Evolutionary conservation across 2,797 vertebrate species (phyloP), one percentile per base, ranked within the genome.

Genomic region (Sebastes taczanowskii): DNA sequence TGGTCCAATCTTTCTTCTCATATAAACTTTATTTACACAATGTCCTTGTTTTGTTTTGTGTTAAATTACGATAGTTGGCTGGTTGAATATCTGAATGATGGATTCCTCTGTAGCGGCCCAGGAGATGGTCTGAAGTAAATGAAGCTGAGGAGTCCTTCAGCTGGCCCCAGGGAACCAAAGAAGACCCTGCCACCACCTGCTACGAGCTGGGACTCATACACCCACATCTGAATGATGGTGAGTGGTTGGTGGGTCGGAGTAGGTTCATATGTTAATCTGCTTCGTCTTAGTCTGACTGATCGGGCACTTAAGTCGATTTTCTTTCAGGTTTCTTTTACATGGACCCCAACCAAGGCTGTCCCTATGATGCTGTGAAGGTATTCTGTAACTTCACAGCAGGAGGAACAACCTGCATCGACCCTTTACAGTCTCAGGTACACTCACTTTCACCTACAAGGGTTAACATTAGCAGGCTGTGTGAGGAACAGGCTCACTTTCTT

Each of bases 361-460:
- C 92, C 3, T 90, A 80, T 59, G 96, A 96, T 68, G 94, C 95
- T 30, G 71, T 96, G 23, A 88, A 74, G 64, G 96, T 95, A 9
- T 96, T 95, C 86, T 96, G 96, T 81, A 96, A 96, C 86, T 96
- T 96, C 83, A 96, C 95, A 34, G 95, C 94, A 32, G 95, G 95
- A 69, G 96, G 96, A 81, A 70, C 89, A 2, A 96, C 96, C 53
- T 96, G 96, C 74, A 89, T 96, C 3, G 72, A 91, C 1, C 95
- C 96, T 70, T 77, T 82, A 53, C 78, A 76, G 29, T 86, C 94
- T 29, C 77, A 94, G 92, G 96, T 96, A 86, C 46, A 56, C 2
- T 35, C 7, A 9, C 58, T 59, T 82, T 66, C 42, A 46, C 3
- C 32, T 13, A 46, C 4, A 13, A 20, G 10, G 20, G 10, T 42